These are phyloP conservation scores for Lagorchestes hirsutus DNA, from an alignment of 2,797 vertebrate genomes.

Conservation along the genomic window DNA sequence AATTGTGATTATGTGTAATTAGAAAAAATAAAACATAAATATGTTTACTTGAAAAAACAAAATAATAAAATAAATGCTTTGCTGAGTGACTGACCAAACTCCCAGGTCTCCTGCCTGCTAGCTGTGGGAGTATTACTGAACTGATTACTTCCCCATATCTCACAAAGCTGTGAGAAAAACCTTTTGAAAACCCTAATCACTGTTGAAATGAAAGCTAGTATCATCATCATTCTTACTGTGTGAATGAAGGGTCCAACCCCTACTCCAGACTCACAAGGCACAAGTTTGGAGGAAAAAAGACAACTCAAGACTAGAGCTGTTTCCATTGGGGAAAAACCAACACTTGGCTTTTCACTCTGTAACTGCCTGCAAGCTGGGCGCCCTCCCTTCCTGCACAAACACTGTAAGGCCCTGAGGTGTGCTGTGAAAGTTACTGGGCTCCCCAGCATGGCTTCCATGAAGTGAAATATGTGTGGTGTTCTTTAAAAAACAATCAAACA, in stretches of 20 bases:
- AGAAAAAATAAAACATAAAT: neutral
- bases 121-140: neutral
- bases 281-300: neutral
- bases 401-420: neutral
- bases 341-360: neutral
- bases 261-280: neutral
- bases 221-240: neutral
- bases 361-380: neutral
- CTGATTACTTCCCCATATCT: neutral
- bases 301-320: neutral
- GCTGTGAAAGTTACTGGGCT: neutral
- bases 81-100: neutral
- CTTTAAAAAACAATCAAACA: neutral
- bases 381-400: neutral
- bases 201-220: neutral
- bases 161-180: neutral
- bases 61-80: neutral
- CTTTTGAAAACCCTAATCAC: neutral
- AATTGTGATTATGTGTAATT: neutral
- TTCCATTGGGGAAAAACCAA: neutral
- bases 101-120: neutral
- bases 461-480: neutral
- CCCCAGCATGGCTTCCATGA: neutral
- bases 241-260: neutral
- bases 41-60: neutral